Conservation (phyloP, 2,797 vertebrate species). For the Anomalospiza imberbis region DNA sequence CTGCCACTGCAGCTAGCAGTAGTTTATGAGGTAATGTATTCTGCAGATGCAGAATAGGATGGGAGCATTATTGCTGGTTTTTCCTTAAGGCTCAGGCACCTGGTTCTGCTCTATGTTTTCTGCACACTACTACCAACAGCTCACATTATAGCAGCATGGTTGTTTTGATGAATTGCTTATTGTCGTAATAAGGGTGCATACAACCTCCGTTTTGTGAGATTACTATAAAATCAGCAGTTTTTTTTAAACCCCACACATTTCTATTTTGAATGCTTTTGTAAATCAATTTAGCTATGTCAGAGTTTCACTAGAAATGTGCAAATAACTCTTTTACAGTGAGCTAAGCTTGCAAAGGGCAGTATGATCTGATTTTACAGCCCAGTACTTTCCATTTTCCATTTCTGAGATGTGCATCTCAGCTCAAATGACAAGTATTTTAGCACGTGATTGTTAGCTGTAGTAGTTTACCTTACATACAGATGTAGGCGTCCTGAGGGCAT, state of each 20-base stretch:
- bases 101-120: neutral
- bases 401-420: neutral
- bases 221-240: neutral
- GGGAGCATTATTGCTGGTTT: neutral
- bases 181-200: constrained; percentile 8
- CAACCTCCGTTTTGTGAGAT: neutral
- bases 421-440: neutral
- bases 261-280: constrained; percentile 38
- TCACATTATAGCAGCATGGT: neutral
- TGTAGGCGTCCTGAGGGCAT: neutral
- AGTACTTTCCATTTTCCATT: constrained; percentile 11
- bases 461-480: neutral
- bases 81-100: constrained; percentile 2
- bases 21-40: neutral
- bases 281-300: constrained; percentile 27
- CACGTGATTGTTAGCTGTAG: neutral
- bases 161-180: constrained; percentile 9
- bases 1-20: neutral
- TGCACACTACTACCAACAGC: neutral
- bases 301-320: neutral
- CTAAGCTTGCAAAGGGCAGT: neutral
- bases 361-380: constrained; percentile 26
- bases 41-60: neutral
- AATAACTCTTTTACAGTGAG: neutral
- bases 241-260: neutral